phyloP scores from a whole-genome alignment of 2,113 vertebrate species.

The Catagonus wagneri region DNA sequence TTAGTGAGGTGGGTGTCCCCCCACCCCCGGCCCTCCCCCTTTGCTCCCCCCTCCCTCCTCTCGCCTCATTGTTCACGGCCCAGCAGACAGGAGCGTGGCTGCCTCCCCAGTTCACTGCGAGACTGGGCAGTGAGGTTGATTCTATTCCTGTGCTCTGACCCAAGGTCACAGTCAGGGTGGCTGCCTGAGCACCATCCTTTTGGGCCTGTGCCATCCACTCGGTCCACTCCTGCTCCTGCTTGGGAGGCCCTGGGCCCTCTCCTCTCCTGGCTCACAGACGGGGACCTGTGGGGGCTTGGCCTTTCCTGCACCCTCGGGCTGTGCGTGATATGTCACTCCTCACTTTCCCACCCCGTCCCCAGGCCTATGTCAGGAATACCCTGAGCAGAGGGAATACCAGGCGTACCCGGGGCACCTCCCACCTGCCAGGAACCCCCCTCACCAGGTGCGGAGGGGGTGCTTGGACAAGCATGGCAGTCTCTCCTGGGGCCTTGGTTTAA shows the following conservation, averaged over 20 bases:
- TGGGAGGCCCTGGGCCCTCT: neutral
- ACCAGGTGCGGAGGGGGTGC: too few relatives aligned
- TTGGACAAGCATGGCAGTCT: too few relatives aligned
- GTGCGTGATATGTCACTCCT: neutral
- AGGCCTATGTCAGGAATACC: neutral
- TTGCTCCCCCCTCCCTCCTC: neutral
- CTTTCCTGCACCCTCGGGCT: neutral
- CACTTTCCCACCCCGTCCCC: neutral
- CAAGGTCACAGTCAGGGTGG: accelerated
- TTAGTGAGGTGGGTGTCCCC: neutral
- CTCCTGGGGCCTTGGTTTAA: neutral
- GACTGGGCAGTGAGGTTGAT: neutral
- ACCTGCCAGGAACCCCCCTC: accelerated
- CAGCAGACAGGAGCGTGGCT: neutral
- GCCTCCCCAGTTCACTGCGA: neutral
- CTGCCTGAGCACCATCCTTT: too few relatives aligned
- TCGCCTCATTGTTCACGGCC: accelerated
- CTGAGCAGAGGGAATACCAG: neutral
- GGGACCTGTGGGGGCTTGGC: too few relatives aligned
- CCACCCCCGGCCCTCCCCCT: too few relatives aligned
- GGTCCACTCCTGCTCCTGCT: too few relatives aligned
- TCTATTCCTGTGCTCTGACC: neutral
- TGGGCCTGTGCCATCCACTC: accelerated
- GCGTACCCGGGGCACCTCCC: neutral
- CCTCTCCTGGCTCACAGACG: neutral